Evolutionary conservation across 2,113 vertebrate genomes (phyloP).

Genomic region (Ariopsis seemanni): DNA sequence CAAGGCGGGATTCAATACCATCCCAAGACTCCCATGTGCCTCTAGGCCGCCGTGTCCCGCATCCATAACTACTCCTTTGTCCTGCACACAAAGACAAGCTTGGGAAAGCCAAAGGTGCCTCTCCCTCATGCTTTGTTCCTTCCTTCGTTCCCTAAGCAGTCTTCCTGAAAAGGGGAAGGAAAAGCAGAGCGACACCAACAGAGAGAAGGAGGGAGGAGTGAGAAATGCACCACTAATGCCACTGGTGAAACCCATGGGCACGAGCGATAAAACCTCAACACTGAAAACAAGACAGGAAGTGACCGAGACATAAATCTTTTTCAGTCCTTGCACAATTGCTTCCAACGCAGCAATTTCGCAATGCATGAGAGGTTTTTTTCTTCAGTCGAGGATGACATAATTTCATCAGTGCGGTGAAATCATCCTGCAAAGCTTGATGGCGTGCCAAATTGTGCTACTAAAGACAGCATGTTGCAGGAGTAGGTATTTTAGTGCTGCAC

Average conservation of each 20-base stretch:
- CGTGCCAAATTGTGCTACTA: not conserved
- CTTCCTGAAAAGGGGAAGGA: slow-evolving; percentile 32
- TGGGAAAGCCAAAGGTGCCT: slow-evolving; percentile 46
- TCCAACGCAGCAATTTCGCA: not conserved
- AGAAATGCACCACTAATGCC: not conserved
- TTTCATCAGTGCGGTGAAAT: slow-evolving; percentile 9
- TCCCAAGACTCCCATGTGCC: not conserved
- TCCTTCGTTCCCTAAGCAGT: slow-evolving; percentile 6
- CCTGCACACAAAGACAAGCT: slow-evolving; percentile 41
- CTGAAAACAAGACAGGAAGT: not conserved
- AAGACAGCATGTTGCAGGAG: not conserved
- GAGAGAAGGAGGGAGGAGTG: not conserved
- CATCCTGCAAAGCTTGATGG: not conserved
- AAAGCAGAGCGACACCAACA: not conserved
- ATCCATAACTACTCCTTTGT: slow-evolving; percentile 50
- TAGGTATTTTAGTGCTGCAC: not conserved
- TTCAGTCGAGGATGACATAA: too few species aligned
- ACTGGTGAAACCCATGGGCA: not conserved
- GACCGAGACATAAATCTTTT: not conserved
- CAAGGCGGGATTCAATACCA: not conserved
- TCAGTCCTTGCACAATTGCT: not conserved
- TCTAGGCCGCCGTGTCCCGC: slow-evolving; percentile 18
- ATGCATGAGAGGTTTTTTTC: not conserved
- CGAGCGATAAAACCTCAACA: not conserved
- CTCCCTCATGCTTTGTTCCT: slow-evolving; percentile 23